Percentiles rank a stretch among this genome's conserved stretches.
These are phyloP conservation scores for Anabas testudineus DNA, from an alignment of 2,797 vertebrate genomes.

Conservation along the genomic window DNA sequence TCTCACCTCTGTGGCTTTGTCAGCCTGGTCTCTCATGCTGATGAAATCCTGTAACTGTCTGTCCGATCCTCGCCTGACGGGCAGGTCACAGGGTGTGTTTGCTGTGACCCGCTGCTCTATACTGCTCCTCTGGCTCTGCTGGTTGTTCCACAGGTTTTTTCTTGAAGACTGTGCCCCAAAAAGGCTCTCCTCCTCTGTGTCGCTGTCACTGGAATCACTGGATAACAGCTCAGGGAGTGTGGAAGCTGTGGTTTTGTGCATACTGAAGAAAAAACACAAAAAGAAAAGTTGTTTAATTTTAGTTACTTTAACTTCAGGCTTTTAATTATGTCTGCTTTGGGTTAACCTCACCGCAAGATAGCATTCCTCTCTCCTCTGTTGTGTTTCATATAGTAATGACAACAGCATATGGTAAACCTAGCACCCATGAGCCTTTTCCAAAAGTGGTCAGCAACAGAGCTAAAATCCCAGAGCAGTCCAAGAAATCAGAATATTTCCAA, in stretches of 20 bases:
- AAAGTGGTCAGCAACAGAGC: background rate
- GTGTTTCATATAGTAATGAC: conserved; percentile 67
- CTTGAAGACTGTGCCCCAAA: conserved; percentile 76
- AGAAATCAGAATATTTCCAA: conserved; percentile 10
- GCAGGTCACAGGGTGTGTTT: conserved; percentile 35
- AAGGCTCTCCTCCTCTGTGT: conserved; percentile 70
- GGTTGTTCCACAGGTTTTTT: conserved; percentile 72
- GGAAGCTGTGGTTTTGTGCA: conserved; percentile 20
- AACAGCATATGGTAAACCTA: conserved; percentile 82
- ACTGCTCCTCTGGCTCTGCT: conserved; percentile 1
- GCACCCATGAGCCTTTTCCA: conserved; percentile 79
- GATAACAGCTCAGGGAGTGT: conserved; percentile 25
- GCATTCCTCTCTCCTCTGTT: conserved; percentile 81
- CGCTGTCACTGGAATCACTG: conserved; percentile 64
- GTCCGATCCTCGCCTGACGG: conserved; percentile 86
- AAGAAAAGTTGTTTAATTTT: background rate
- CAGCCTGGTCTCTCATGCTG: conserved; percentile 88
- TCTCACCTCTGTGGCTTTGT: conserved; percentile 91
- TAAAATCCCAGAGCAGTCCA: background rate
- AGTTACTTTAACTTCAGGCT: background rate
- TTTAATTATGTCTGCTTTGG: background rate
- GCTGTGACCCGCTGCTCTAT: background rate
- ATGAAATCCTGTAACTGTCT: conserved; percentile 89
- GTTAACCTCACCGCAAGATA: conserved; percentile 79
- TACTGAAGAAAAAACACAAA: conserved; percentile 21